Conservation (phyloP, 2,797 vertebrate genomes). For the Prunella strophiata region DNA sequence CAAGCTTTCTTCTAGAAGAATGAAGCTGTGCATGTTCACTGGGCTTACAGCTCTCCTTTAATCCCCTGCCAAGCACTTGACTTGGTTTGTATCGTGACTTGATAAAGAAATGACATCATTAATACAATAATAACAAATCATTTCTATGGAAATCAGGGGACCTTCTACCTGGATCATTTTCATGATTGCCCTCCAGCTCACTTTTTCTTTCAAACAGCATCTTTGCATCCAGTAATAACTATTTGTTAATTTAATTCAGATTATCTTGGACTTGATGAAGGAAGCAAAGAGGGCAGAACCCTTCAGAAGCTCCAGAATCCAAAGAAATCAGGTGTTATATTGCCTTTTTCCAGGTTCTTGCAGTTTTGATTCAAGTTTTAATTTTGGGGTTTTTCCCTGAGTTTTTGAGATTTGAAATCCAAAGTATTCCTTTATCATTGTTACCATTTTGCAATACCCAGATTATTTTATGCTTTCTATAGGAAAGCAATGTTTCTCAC, state of each 20-base stretch:
- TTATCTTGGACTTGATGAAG: not conserved
- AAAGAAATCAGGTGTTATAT: not conserved
- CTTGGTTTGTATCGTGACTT: not conserved
- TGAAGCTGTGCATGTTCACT: not conserved
- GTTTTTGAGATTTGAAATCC: not conserved
- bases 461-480: not conserved
- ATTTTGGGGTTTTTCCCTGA: not conserved
- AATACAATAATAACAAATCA: not conserved
- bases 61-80: slow-evolving; percentile 22
- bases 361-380: not conserved
- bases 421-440: not conserved
- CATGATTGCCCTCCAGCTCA: not conserved
- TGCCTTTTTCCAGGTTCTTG: not conserved
- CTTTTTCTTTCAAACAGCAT: not conserved
- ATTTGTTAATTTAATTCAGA: not conserved
- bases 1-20: not conserved
- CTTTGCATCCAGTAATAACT: not conserved
- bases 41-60: not conserved
- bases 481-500: not conserved
- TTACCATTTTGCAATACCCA: not conserved
- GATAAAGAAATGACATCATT: slow-evolving; percentile 39
- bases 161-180: slow-evolving; percentile 1
- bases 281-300: not conserved
- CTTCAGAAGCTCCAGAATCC: not conserved
- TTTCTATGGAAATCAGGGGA: slow-evolving; percentile 15